These are phyloP conservation scores for Hepsetus odoe DNA, from an alignment of 2,113 vertebrate genomes.

Conservation along the genomic window DNA sequence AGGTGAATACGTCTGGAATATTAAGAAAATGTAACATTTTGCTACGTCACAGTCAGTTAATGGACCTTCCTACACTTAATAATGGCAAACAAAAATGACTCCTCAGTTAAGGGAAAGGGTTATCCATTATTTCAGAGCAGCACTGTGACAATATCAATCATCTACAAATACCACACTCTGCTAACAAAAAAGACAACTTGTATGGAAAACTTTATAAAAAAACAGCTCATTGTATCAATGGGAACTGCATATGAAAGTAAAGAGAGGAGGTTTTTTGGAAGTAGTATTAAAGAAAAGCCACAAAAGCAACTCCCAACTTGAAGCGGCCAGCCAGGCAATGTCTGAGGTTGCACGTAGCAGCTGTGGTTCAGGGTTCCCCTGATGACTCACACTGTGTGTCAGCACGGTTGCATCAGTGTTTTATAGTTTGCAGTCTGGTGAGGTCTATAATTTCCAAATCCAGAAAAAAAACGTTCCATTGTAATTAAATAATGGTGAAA, in stretches of 20 bases:
- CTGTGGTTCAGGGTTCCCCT: slow-evolving; percentile 21
- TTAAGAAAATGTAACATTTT: background rate
- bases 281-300: slow-evolving; percentile 13
- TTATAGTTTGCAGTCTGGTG: slow-evolving; percentile 14
- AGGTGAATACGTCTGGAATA: background rate
- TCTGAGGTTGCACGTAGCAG: slow-evolving; percentile 2
- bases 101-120: background rate
- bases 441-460: slow-evolving; percentile 9
- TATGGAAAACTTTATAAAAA: background rate
- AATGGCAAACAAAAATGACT: background rate
- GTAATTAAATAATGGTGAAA: background rate
- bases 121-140: background rate
- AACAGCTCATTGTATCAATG: background rate
- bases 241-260: background rate
- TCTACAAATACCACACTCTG: background rate
- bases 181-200: background rate
- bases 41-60: background rate
- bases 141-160: background rate
- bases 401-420: slow-evolving; percentile 22
- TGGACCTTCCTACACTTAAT: background rate
- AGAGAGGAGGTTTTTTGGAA: slow-evolving; percentile 31
- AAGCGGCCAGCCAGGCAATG: slow-evolving; percentile 12
- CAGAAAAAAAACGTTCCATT: slow-evolving; percentile 10
- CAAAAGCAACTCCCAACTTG: slow-evolving; percentile 35
- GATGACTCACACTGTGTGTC: slow-evolving; percentile 21